A percentile compares a stretch with the other conserved stretches of the same genome.
phyloP scores from a whole-genome alignment of 2,113 vertebrate genomes.

The Bolborhynchus lineola region DNA sequence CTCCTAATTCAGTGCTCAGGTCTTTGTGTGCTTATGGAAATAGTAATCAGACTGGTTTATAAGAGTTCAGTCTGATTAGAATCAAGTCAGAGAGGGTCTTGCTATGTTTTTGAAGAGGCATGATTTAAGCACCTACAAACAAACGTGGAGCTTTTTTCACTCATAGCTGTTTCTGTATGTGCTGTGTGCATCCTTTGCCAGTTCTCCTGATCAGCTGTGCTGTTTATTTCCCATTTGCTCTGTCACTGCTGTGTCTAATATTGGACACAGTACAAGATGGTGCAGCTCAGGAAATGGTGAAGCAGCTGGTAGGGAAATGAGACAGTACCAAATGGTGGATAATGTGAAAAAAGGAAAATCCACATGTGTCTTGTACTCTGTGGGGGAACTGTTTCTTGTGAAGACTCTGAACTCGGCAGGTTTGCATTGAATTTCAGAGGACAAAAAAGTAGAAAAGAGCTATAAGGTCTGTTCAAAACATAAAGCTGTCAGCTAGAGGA shows the following conservation, averaged over 20 bases:
- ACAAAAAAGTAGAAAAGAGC: not conserved
- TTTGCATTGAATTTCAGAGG: not conserved
- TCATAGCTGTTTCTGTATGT: not conserved
- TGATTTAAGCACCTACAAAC: not conserved
- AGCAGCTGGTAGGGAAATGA: slow-evolving; percentile 42
- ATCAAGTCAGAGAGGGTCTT: not conserved
- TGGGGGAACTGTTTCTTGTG: not conserved
- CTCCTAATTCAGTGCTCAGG: not conserved
- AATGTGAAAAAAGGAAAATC: not conserved
- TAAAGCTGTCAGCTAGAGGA: not conserved
- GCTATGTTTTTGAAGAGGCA: not conserved
- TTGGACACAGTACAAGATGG: not conserved
- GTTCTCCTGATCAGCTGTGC: not conserved
- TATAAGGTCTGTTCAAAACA: not conserved
- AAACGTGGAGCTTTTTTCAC: not conserved
- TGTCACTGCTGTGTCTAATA: slow-evolving; percentile 16
- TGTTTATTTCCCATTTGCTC: slow-evolving; percentile 30
- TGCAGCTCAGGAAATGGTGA: slow-evolving; percentile 26
- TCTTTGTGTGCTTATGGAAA: not conserved
- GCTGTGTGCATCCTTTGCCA: not conserved
- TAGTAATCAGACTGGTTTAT: not conserved
- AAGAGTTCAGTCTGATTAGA: not conserved
- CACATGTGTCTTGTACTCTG: not conserved
- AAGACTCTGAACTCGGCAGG: not conserved
- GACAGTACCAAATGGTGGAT: not conserved